phyloP scores from a whole-genome alignment of 64 coral and sea anemone species.

The Actinia tenebrosa region DNA sequence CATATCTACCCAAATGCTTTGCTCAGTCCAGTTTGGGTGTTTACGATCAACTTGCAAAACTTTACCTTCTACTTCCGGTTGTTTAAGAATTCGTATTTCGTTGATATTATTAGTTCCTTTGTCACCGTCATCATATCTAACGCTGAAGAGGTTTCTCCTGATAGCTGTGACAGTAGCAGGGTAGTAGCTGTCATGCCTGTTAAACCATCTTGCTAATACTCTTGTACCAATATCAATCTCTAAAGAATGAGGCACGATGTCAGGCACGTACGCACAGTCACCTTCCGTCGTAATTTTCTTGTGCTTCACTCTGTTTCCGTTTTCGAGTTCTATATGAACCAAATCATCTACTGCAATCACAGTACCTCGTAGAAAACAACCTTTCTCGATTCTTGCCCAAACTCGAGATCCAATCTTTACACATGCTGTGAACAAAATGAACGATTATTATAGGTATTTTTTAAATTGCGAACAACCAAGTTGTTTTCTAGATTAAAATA shows the following conservation, averaged over 20 bases:
- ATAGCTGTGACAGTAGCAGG: constrained; percentile 59
- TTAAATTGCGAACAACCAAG: neutral
- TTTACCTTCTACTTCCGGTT: constrained; percentile 61
- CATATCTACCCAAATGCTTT: too few relatives aligned
- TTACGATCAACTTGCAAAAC: neutral
- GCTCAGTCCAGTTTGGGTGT: too few relatives aligned
- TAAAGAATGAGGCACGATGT: constrained; percentile 60
- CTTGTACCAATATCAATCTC: constrained; percentile 77
- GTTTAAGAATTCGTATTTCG: constrained; percentile 76
- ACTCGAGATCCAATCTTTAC: constrained; percentile 76
- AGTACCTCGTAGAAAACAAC: constrained; percentile 58
- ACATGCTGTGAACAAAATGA: constrained; percentile 43
- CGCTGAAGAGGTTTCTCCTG: constrained; percentile 61
- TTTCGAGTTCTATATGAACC: constrained; percentile 83
- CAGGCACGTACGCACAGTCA: constrained; percentile 52
- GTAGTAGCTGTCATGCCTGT: constrained; percentile 74
- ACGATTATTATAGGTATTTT: neutral
- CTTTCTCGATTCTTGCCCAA: constrained; percentile 78
- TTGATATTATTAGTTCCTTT: constrained; percentile 78
- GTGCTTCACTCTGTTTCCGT: constrained; percentile 71
- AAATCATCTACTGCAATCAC: constrained; percentile 76
- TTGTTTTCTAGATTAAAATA: neutral
- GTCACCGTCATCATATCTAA: constrained; percentile 80
- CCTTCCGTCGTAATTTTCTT: constrained; percentile 31
- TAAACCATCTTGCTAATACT: constrained; percentile 80